Evolutionary conservation across 2,888 invertebrate species (phyloP).

Genomic region (Leptinotarsa juncta): DNA sequence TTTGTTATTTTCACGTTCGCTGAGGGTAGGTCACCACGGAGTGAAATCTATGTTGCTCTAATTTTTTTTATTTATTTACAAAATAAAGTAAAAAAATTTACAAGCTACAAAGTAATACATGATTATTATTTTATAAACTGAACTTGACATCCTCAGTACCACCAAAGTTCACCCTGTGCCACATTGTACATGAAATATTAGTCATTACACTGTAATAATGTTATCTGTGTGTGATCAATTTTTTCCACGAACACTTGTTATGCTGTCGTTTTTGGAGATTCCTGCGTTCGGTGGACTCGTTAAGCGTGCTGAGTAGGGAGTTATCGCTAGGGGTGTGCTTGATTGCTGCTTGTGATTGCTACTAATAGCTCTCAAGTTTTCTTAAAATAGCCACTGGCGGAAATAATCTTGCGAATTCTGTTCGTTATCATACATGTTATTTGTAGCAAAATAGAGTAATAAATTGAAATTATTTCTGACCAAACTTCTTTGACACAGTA

Average conservation of each 20-base stretch:
- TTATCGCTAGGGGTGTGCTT: not conserved
- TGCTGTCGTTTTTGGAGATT: slow-evolving; percentile 6
- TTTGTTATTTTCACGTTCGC: too few relatives aligned
- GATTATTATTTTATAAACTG: too few relatives aligned
- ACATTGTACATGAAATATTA: not conserved
- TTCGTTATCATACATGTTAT: slow-evolving; percentile 49
- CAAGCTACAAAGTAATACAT: too few relatives aligned
- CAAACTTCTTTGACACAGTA: not conserved
- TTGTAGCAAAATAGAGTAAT: not conserved
- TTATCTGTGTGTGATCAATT: not conserved
- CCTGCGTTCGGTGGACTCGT: not conserved
- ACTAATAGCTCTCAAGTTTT: slow-evolving; percentile 35
- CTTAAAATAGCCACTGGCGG: slow-evolving; percentile 52
- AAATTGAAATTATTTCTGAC: slow-evolving; percentile 1
- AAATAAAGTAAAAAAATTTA: too few relatives aligned
- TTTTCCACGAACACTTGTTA: not conserved
- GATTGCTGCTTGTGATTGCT: not conserved
- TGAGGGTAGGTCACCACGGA: too few relatives aligned
- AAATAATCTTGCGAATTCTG: slow-evolving; percentile 48
- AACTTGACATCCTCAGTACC: too few relatives aligned
- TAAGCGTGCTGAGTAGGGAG: slow-evolving; percentile 3
- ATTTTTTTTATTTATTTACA: too few relatives aligned
- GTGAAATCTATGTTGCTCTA: too few relatives aligned
- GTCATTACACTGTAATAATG: not conserved
- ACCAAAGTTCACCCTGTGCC: too few relatives aligned